Percentiles rank a stretch among this genome's conserved stretches.
phyloP scores from a whole-genome alignment of 2,113 vertebrate species.

The Boleophthalmus pectinirostris region DNA sequence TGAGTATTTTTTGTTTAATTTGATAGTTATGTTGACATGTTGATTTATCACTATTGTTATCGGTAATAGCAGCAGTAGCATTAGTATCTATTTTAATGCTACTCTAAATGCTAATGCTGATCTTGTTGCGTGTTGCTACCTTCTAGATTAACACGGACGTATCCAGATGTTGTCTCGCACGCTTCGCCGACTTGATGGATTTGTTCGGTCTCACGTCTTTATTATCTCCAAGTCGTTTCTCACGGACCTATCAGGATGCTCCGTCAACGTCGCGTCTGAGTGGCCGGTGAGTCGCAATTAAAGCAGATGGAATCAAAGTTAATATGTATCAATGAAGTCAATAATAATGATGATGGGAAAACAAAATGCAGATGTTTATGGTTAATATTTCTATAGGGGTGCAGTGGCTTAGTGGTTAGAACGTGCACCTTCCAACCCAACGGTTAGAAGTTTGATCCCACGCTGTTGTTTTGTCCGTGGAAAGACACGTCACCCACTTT shows the following conservation, averaged over 20 bases:
- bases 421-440: too few relatives aligned
- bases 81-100: not conserved
- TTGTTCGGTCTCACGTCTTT: constrained; percentile 84
- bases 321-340: constrained; percentile 74
- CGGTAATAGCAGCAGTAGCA: too few relatives aligned
- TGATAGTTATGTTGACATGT: too few relatives aligned
- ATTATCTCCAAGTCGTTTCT: constrained; percentile 84
- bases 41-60: too few relatives aligned
- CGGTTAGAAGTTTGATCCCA: too few relatives aligned
- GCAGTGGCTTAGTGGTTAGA: too few relatives aligned
- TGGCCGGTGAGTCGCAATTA: constrained; percentile 91
- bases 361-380: too few relatives aligned
- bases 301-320: constrained; percentile 81
- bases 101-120: not conserved
- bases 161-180: constrained; percentile 52
- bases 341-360: constrained; percentile 75
- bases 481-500: too few relatives aligned
- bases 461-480: too few relatives aligned
- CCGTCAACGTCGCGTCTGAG: constrained; percentile 88
- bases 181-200: constrained; percentile 70
- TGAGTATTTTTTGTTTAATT: too few relatives aligned
- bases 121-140: not conserved
- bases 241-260: constrained; percentile 85
- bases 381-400: too few relatives aligned
- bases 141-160: constrained; percentile 5